Conservation (phyloP, 2,113 vertebrate genomes). For the Typhlomys cinereus region DNA sequence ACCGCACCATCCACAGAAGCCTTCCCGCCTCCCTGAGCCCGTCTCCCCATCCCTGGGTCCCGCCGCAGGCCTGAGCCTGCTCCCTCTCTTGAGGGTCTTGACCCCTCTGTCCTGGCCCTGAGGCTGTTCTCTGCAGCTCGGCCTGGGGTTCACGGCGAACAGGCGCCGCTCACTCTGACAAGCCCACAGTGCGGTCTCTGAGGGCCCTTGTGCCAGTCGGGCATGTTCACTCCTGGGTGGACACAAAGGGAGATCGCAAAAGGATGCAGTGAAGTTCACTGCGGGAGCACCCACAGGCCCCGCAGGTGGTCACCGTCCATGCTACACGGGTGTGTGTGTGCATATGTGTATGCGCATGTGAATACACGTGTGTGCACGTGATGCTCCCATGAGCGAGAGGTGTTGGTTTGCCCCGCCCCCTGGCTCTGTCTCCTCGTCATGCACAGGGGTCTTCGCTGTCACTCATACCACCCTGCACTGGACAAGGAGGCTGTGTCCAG, state of each 20-base stretch:
- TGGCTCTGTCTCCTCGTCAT: background rate
- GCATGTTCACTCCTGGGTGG: fast-evolving
- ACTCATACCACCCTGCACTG: fast-evolving
- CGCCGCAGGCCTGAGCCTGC: no score
- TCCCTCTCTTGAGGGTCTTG: background rate
- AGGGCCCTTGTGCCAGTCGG: no score
- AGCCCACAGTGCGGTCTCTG: background rate
- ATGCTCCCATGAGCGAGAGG: background rate
- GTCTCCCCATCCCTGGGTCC: background rate
- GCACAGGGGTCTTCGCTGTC: background rate
- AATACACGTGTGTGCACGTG: background rate
- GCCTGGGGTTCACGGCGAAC: fast-evolving
- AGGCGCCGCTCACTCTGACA: no score
- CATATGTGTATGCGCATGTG: fast-evolving
- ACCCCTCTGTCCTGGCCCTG: background rate
- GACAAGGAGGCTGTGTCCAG: fast-evolving
- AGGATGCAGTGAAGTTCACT: fast-evolving
- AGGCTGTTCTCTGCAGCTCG: background rate
- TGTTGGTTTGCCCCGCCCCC: fast-evolving
- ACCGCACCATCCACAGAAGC: background rate
- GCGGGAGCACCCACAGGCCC: fast-evolving
- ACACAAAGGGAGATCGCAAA: fast-evolving
- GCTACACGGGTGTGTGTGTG: no score
- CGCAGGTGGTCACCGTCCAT: no score
- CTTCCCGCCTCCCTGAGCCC: fast-evolving